Conservation (phyloP, 1,140 invertebrate genomes). For the Fopius arisanus region DNA sequence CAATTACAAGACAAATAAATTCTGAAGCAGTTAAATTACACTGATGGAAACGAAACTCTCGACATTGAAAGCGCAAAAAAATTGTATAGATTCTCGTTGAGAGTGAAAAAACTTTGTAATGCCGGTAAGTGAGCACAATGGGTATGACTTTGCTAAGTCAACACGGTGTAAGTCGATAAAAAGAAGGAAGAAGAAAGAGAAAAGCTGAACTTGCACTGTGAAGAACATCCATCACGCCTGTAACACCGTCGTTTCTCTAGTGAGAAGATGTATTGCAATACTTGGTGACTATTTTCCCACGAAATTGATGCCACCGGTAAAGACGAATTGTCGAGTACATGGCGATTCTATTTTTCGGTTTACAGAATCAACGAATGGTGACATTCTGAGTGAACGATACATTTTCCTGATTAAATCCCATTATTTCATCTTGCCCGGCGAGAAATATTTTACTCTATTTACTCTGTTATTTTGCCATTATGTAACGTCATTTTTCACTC, state of each 20-base stretch:
- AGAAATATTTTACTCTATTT: too few relatives aligned
- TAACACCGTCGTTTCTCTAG: background rate
- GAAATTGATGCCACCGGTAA: conserved; percentile 1
- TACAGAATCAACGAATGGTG: background rate
- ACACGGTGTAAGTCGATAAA: background rate
- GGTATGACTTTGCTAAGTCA: background rate
- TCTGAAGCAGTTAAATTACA: background rate
- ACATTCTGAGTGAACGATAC: background rate
- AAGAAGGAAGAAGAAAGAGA: background rate
- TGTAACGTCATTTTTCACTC: too few relatives aligned
- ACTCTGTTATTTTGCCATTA: too few relatives aligned
- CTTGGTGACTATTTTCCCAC: background rate
- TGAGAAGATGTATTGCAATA: background rate
- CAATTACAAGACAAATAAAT: background rate
- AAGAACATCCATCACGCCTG: background rate
- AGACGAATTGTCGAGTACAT: background rate
- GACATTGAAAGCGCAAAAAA: background rate
- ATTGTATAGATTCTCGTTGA: background rate
- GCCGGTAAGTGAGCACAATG: background rate
- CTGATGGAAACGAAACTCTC: background rate
- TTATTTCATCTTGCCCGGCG: too few relatives aligned
- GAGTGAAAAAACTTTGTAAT: background rate
- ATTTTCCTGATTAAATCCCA: background rate
- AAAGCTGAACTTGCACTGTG: background rate
- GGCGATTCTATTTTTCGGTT: background rate